Evolutionary conservation across 2,113 vertebrate genomes (phyloP), one percentile per base, ranked within the genome.

Genomic region (Vanacampus margaritifer): DNA sequence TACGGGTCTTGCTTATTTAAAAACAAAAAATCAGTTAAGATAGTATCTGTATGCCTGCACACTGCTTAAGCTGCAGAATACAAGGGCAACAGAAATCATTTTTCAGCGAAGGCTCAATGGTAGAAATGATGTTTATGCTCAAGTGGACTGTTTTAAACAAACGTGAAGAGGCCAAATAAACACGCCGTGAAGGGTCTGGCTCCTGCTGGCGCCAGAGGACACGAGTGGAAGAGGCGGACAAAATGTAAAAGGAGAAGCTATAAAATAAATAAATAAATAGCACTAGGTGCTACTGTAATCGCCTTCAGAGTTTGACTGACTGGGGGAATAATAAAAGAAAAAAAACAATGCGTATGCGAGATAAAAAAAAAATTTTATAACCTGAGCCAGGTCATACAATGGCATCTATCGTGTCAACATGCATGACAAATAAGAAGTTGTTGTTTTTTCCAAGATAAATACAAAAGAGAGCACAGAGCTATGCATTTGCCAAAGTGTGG

Each of bases 121-220:
- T 54, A 57, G 78, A 71, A 68, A 74, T 62, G 78, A 53, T 76
- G 78, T 89, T 88, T 87, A 88, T 78, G 64, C 59, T 24, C 63
- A 74, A 57, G 8, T 63, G 48, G 53, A 41, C 23, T 1, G 37
- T 60, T 75, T 77, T 74, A 86, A 88, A 89, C 85, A 88, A 87
- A 86, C 48, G 51, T 63, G 68, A 81, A 69, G 58, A 75, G 64
- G 28, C 51, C 75, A 62, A 89, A 87, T 88, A 90, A 88, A 88
- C 81, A 83, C 45, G 51, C 43, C 67, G 28, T 72, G 23, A 66
- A 81, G 72, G 68, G 71, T 64, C 64, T 39, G 1, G 63, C 61
- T 82, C 43, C 67, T 71, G 68, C 36, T 41, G 68, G 68, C 2
- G 9, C 12, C 3, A 12, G 1, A 73, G 36, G 26, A 56, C 1